phyloP scores from a whole-genome alignment of 2,888 invertebrate genomes.

The Drosophila kambysellisi region DNA sequence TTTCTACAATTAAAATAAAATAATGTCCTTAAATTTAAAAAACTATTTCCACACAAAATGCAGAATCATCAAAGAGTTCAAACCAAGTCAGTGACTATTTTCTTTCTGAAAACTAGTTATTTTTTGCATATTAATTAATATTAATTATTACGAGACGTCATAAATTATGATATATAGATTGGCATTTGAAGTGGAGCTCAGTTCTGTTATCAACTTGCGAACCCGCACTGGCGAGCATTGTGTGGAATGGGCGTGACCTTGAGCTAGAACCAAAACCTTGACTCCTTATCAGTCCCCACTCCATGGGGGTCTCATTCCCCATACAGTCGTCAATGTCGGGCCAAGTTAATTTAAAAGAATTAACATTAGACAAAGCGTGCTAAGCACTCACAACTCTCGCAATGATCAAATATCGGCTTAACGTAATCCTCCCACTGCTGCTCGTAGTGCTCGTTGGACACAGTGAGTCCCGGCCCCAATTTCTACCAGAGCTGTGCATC shows the following conservation, averaged over 20 bases:
- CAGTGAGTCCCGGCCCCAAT: slow-evolving; percentile 7
- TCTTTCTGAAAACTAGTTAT: no score
- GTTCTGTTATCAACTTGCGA: slow-evolving; percentile 26
- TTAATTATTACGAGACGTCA: slow-evolving; percentile 1
- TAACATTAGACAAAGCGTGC: slow-evolving; percentile 29
- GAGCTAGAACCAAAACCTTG: slow-evolving; percentile 55
- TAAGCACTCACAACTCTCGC: slow-evolving; percentile 41
- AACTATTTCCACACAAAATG: no score
- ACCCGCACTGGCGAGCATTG: slow-evolving; percentile 18
- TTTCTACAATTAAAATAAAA: no score
- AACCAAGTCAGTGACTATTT: no score
- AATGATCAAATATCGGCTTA: slow-evolving; percentile 51
- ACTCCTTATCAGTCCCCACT: slow-evolving; percentile 48
- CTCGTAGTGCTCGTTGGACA: slow-evolving; percentile 4
- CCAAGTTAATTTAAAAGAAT: slow-evolving; percentile 63
- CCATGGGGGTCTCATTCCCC: slow-evolving; percentile 37
- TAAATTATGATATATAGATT: neutral
- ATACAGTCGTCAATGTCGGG: slow-evolving; percentile 40
- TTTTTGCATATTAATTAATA: slow-evolving; percentile 6
- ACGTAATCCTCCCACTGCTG: neutral
- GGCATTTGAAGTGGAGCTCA: neutral
- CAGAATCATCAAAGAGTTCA: no score
- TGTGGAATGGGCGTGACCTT: slow-evolving; percentile 35
- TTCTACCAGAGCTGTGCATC: slow-evolving; percentile 57
- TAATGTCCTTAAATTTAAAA: no score